Evolutionary conservation across 92 coral and sea anemone genomes (phyloP), one percentile per base, ranked within the genome.

Genomic region (Ricordea florida): DNA sequence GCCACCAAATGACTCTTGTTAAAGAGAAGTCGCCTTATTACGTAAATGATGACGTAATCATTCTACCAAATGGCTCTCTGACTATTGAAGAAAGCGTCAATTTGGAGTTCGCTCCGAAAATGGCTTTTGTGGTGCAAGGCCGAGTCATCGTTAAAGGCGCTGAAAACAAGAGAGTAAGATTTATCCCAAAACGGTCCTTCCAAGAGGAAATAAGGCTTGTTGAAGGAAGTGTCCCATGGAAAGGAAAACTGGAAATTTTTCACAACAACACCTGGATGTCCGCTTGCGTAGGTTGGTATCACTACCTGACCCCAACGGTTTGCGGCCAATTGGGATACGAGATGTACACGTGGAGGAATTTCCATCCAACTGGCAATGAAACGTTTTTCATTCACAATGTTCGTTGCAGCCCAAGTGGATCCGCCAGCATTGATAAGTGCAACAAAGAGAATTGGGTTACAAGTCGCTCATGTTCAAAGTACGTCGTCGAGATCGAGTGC

Each of bases 261-360:
- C 25, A 42, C 22, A 84, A 77, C 26, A 77, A 38, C 20, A 69
- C 75, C 4, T 84, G 89, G 89, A 32, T 77, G 85, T 22, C 64
- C 11, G 65, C 71, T 1, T 70, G 85, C 9, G 27, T 47, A 2
- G 0, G 7, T 42, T 10, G 37, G 10, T 31, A 58, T 25, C 6
- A 0, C 3, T 4, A 43, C 4, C 57, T 13, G 35, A 2, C 22
- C 3, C 15, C 25, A 8, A 33, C 62, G 11, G 48, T 61, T 1
- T 80, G 86, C 31, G 61, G 67, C 3, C 86, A 80, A 25, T 40
- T 80, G 6, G 52, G 42, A 28, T 66, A 49, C 22, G 86, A 80
- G 13, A 36, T 8, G 0, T 2, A 14, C 0, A 3, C 2, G 2
- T 70, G 18, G 15, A 20, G 3, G 2, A 2, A 17, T 10, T 31